Base-by-base conservation (phyloP, 2,797 vertebrate species). In the Gallinago nigripennis region DNA sequence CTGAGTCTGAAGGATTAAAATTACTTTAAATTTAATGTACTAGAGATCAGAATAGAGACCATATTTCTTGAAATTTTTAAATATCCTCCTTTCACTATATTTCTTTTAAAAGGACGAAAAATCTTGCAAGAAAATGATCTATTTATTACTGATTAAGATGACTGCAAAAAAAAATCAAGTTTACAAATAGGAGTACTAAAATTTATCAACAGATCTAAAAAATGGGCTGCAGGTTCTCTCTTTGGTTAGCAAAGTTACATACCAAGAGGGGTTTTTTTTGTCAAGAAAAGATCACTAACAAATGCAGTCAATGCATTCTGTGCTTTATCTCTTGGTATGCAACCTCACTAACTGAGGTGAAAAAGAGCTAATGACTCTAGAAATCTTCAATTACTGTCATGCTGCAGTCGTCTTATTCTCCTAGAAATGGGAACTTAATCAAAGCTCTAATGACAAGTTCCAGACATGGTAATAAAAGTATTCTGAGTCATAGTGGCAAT, bases 381-480 rank as follows among this genome's bases (percentile, higher is more conserved):
- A 92, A 91, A 71, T 68, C 57, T 71, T 73, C 54, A 85, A n/a
- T 81, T 94, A 81, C 33, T 68, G 41, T 85, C 91, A 72, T 35
- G 27, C 24, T 3, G 21, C 24, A 81, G 45, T 37, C 37, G 2
- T 81, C 41, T 90, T 57, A 61, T 35, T 89, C 57, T 93, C 54
- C 27, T 81, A 89, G 57, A 94, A 92, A 89, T 43, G 15, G 11
- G 30, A 73, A 89, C 50, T 85, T 93, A 89, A 88, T 85, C 90
- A 94, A 95, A 94, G 57, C 25, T 60, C 28, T 89, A 82, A 95
- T 61, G 43, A 73, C 50, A 94, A 89, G n/a, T 69, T 91, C 61
- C 81, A 94, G 87, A 89, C 72, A 75, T 6, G 19, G 69, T 54
- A 92, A 92, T 92, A 91, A 88, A 91, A 81, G 76, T 31, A 95